Base-by-base conservation (phyloP, 2,797 vertebrate species). In the Saxicola maurus region DNA sequence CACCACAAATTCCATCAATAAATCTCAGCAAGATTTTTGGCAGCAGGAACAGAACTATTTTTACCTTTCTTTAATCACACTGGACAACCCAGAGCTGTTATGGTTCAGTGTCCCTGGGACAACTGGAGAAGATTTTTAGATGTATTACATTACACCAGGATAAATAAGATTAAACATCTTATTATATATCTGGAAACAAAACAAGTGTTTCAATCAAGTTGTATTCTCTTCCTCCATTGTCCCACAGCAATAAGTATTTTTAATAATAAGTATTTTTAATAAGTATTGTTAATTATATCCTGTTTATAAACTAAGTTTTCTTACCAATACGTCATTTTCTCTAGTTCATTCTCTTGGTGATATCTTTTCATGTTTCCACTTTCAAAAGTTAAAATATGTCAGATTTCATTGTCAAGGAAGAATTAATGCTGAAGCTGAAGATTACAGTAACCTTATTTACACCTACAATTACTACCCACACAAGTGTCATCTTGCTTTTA, bases 21-120 rank as follows among this genome's bases (percentile, higher is more conserved):
- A 91, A 94, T 92, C 59, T 94, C 86, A 80, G 82, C 53, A 57
- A 88, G 92, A 61, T 45, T 92, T 91, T 62, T 94, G 95, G 94
- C 92, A 96, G 76, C 37, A 82, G 82, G 64, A 95, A 67, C 60
- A 91, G 89, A 93, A 94, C 75, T 84, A 60, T 89, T 92, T 95
- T 91, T 95, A 64, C 91, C 82, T 89, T 94, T 83, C 73, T 86
- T 94, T 96, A 96, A 96, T 95, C 89, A 76, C 77, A 89, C 75
- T 27, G 55, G 85, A 96, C 80, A 96, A 90, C 49, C 15, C 28
- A 65, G 86, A 94, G 81, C 80, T 92, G 15, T 93, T 94, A 88
- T 17, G 82, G 87, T 94, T 90, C 66, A 24, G 33, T 85, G 92
- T 68, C 83, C 60, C 15, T 46, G 60, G 69, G 94, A 94, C 82